Conservation (phyloP, 2,888 invertebrate species). For the Helleia helle region DNA sequence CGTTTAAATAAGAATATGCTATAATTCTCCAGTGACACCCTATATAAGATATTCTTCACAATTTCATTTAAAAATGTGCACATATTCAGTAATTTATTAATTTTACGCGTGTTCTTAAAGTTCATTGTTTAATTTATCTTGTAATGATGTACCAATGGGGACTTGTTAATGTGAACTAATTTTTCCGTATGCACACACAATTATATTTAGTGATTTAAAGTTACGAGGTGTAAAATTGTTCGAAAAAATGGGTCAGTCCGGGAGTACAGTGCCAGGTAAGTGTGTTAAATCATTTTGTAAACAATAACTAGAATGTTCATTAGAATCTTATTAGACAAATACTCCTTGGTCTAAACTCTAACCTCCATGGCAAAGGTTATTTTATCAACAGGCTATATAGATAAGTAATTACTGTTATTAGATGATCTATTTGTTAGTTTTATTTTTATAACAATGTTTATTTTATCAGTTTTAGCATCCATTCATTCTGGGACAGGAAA, state of each 20-base stretch:
- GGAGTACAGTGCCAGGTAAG: conserved; percentile 62
- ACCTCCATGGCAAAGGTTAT: conserved; percentile 14
- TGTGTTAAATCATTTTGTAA: conserved; percentile 31
- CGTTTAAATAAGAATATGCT: neutral
- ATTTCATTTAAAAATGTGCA: neutral
- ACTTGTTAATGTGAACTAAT: conserved; percentile 9
- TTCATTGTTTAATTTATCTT: conserved; percentile 22
- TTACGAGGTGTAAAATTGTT: conserved; percentile 18
- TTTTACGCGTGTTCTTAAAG: conserved; percentile 33
- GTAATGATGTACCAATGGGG: conserved; percentile 12
- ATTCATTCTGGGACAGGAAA: too few relatives aligned
- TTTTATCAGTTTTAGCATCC: too few relatives aligned
- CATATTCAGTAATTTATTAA: neutral
- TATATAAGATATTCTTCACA: neutral
- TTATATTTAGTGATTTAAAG: conserved; percentile 21
- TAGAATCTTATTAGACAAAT: conserved; percentile 33
- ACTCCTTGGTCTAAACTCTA: conserved; percentile 9
- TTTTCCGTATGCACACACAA: conserved; percentile 16
- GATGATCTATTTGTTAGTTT: too few relatives aligned
- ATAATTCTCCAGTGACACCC: neutral
- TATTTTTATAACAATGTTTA: too few relatives aligned
- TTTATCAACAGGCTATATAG: neutral
- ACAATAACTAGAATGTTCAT: conserved; percentile 29
- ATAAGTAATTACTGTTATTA: too few relatives aligned
- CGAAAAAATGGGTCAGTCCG: conserved; percentile 52